Evolutionary conservation across 2,113 vertebrate genomes (phyloP).

Genomic region (Halichoerus grypus): DNA sequence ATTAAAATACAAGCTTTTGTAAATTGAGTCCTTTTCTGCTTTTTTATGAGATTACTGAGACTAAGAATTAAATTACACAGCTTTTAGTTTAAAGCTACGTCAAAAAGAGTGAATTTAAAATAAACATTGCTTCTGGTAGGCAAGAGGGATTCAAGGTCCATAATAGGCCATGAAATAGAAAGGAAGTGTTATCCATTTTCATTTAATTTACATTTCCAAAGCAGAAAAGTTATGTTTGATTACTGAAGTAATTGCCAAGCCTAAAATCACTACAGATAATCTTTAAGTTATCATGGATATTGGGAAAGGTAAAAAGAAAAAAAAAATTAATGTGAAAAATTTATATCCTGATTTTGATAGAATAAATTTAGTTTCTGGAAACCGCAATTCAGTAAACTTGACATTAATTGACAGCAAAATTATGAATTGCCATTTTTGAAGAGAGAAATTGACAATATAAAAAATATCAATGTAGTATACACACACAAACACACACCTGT

Average conservation of each 20-base stretch:
- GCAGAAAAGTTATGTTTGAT: background rate
- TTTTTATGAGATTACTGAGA: slow-evolving; percentile 38
- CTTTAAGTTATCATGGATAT: background rate
- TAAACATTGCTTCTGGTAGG: background rate
- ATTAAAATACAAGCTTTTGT: slow-evolving; percentile 36
- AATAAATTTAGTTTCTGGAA: slow-evolving; percentile 31
- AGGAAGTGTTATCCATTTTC: background rate
- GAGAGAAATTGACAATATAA: background rate
- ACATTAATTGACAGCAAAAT: background rate
- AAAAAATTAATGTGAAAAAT: background rate
- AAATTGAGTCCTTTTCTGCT: background rate
- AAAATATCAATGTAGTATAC: background rate
- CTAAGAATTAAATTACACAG: background rate
- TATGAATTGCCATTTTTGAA: slow-evolving; percentile 1
- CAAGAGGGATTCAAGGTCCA: background rate
- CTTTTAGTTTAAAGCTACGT: slow-evolving; percentile 4
- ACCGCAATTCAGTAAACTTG: background rate
- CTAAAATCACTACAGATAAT: background rate
- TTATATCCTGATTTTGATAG: background rate
- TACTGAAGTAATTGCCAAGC: background rate
- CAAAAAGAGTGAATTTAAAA: background rate
- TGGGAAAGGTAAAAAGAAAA: background rate
- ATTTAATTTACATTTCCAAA: background rate
- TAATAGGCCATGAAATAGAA: background rate
- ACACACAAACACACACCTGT: background rate